These are phyloP conservation scores for Apantesis nais DNA, from an alignment of 2,888 invertebrate species.

Conservation along the genomic window DNA sequence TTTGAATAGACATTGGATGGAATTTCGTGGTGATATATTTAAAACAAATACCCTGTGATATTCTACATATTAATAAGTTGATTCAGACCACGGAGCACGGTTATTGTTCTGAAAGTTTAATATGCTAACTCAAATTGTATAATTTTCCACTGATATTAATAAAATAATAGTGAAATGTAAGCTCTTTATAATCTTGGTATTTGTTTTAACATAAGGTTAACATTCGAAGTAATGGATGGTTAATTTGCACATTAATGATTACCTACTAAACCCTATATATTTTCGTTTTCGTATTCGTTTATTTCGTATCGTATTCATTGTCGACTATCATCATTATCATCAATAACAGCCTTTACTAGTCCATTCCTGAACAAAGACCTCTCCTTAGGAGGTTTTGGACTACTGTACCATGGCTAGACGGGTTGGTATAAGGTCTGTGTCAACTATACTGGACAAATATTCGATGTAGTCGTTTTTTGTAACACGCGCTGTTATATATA, in stretches of 20 bases:
- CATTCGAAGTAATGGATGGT: slow-evolving; percentile 22
- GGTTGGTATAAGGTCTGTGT: no score
- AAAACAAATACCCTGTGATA: neutral
- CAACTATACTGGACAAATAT: no score
- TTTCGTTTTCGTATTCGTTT: no score
- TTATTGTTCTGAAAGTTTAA: slow-evolving; percentile 4
- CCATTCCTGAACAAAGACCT: no score
- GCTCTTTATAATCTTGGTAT: slow-evolving; percentile 28
- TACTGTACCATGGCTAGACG: no score
- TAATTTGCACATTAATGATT: slow-evolving; percentile 42
- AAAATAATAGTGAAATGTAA: slow-evolving; percentile 27
- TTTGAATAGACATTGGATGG: neutral
- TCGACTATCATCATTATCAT: no score
- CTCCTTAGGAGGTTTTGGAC: no score
- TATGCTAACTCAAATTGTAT: neutral
- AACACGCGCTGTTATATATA: no score
- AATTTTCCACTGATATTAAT: slow-evolving; percentile 1
- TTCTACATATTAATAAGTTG: slow-evolving; percentile 1
- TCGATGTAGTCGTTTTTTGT: no score
- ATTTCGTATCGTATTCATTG: no score
- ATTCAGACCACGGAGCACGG: neutral
- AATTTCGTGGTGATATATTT: neutral
- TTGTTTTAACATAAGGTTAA: slow-evolving; percentile 32
- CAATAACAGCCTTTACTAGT: no score
- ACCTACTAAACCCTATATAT: neutral